Base-by-base conservation (phyloP, 2,797 vertebrate species). In the Catostomus latipinnis region DNA sequence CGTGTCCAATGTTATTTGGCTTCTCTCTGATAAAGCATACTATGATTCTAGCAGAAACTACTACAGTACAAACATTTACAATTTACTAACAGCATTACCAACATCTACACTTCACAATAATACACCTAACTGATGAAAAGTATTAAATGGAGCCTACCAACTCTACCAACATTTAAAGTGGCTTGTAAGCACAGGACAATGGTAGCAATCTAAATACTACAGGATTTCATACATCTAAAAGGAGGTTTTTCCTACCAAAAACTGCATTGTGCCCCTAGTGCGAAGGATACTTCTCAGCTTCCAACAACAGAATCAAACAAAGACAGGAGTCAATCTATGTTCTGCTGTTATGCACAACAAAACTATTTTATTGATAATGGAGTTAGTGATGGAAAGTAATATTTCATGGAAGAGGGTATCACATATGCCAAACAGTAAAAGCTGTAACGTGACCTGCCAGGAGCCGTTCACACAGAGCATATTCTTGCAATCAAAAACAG, bases 261-360 rank as follows among this genome's bases (percentile, higher is more conserved):
- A 85, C 80, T 80, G 80, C 82, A 85, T 81, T 81, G 86, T 86
- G 78, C 83, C 86, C 82, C 82, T 81, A 82, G 82, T 76, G 81
- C 74, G 56, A 77, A 85, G 81, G 86, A 87, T 81, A 80, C 71
- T 86, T 83, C 86, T 87, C 86, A 84, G 87, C 82, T 76, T 83
- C 81, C 86, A 50, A 80, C 87, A 68, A 84, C 76, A 81, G 72
- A 84, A 84, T 86, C 81, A 84, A 87, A 84, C 85, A 84, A 86
- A 87, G 72, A 82, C 78, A 88, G 84, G 80, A 82, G 60, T 81
- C 83, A 88, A 72, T 79, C 77, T 79, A 54, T 78, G 50, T 57
- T 79, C 66, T 72, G 69, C 69, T 79, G 60, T 65, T 56, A 78
- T 78, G 68, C 54, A 71, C 34, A 79, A 72, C 60, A 72, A 62